Conservation (phyloP, 2,113 vertebrate genomes). For the Caranx ignobilis region DNA sequence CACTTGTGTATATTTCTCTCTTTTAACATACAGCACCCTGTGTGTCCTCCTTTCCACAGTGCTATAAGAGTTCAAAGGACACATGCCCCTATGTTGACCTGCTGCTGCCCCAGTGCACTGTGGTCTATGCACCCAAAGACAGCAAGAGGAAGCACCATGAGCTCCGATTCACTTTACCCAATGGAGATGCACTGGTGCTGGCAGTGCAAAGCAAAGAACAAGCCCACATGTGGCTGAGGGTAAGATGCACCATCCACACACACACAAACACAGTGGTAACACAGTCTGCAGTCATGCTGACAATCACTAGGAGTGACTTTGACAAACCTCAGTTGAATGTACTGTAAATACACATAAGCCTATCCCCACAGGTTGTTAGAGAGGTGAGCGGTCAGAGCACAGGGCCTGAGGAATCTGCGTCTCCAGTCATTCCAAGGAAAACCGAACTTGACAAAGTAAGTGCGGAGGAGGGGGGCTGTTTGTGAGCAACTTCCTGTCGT, state of each 20-base stretch:
- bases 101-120: slow-evolving; percentile 87
- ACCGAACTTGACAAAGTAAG: slow-evolving; percentile 93
- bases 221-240: slow-evolving; percentile 96
- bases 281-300: neutral
- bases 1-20: neutral
- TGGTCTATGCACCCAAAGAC: slow-evolving; percentile 95
- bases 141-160: slow-evolving; percentile 95
- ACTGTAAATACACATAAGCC: neutral
- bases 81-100: slow-evolving; percentile 90
- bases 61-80: slow-evolving; percentile 98
- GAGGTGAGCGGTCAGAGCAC: slow-evolving; percentile 86
- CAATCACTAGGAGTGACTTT: slow-evolving; percentile 10
- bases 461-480: slow-evolving; percentile 19
- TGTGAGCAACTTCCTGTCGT: neutral
- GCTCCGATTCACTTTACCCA: slow-evolving; percentile 92
- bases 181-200: slow-evolving; percentile 91
- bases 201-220: slow-evolving; percentile 97
- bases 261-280: neutral
- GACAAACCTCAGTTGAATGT: neutral
- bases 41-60: slow-evolving; percentile 79
- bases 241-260: slow-evolving; percentile 66
- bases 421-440: slow-evolving; percentile 88
- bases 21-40: rapidly evolving
- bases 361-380: slow-evolving; percentile 87
- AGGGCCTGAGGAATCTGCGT: slow-evolving; percentile 83